Evolutionary conservation across 2,797 vertebrate genomes (phyloP).

Genomic region (Philypnodon macrostomus): DNA sequence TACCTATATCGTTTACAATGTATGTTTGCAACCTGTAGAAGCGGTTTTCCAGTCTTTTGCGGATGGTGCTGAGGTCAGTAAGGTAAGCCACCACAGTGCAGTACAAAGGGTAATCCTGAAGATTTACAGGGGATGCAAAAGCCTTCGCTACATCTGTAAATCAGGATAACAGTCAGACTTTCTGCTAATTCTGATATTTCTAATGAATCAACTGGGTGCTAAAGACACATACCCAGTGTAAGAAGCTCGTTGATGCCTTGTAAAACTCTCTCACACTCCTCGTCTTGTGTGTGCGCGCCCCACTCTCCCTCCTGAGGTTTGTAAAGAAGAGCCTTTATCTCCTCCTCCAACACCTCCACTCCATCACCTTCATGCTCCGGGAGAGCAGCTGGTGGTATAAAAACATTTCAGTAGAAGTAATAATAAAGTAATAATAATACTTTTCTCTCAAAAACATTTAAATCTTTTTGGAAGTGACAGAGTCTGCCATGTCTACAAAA

Average conservation of each 20-base stretch:
- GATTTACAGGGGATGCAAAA: constrained; percentile 90
- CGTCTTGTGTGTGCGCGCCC: constrained; percentile 89
- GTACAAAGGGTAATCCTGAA: constrained; percentile 93
- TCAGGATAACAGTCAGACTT: not conserved
- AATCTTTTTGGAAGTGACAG: no score
- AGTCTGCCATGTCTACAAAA: no score
- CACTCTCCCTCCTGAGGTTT: constrained; percentile 94
- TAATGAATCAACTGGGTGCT: not conserved
- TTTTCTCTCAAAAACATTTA: no score
- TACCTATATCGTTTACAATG: not conserved
- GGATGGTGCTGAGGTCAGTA: constrained; percentile 93
- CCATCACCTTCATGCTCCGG: constrained; percentile 92
- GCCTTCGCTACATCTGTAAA: constrained; percentile 88
- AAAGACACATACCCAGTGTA: constrained; percentile 82
- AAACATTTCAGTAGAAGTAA: no score
- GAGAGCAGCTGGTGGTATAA: constrained; percentile 81
- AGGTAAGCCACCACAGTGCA: constrained; percentile 95
- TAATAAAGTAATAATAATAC: no score
- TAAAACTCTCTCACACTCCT: constrained; percentile 92
- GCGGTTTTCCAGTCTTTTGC: constrained; percentile 90
- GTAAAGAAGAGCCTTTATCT: constrained; percentile 89
- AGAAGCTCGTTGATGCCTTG: constrained; percentile 89
- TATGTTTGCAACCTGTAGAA: constrained; percentile 85
- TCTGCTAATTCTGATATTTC: not conserved
- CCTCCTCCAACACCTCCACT: constrained; percentile 90